Conservation (phyloP, 2,113 vertebrate genomes). For the Stigmatopora nigra region DNA sequence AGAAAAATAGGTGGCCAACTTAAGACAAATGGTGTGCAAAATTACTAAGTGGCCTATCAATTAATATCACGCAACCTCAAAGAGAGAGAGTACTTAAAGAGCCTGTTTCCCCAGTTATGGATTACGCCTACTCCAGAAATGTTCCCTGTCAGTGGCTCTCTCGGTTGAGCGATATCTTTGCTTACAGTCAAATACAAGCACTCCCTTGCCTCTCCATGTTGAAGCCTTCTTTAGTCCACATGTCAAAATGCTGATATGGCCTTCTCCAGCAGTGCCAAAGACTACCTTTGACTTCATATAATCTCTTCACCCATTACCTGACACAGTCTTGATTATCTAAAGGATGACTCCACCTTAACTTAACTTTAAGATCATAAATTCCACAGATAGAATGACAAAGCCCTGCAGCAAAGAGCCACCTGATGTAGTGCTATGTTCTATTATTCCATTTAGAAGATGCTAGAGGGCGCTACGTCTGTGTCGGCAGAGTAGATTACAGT, state of each 20-base stretch:
- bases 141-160: slow-evolving; percentile 39
- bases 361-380: slow-evolving; percentile 57
- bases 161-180: slow-evolving; percentile 42
- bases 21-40: slow-evolving; percentile 12
- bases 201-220: slow-evolving; percentile 24
- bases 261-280: slow-evolving; percentile 7
- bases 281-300: slow-evolving; percentile 27
- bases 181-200: slow-evolving; percentile 18
- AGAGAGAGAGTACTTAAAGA: slow-evolving; percentile 38
- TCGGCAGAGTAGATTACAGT: slow-evolving; percentile 54
- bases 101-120: slow-evolving; percentile 45
- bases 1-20: background rate
- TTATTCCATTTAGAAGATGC: slow-evolving; percentile 56
- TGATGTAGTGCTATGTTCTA: slow-evolving; percentile 54
- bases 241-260: slow-evolving; percentile 16
- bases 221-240: slow-evolving; percentile 17
- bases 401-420: slow-evolving; percentile 32
- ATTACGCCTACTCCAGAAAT: slow-evolving; percentile 45
- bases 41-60: slow-evolving; percentile 27
- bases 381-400: slow-evolving; percentile 25
- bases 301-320: slow-evolving; percentile 41
- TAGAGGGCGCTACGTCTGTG: slow-evolving; percentile 36
- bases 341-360: slow-evolving; percentile 47
- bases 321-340: slow-evolving; percentile 54
- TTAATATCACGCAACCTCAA: slow-evolving; percentile 38